Evolutionary conservation across 2,113 vertebrate genomes (phyloP), one percentile per base, ranked within the genome.

Genomic region (Helogale parvula): DNA sequence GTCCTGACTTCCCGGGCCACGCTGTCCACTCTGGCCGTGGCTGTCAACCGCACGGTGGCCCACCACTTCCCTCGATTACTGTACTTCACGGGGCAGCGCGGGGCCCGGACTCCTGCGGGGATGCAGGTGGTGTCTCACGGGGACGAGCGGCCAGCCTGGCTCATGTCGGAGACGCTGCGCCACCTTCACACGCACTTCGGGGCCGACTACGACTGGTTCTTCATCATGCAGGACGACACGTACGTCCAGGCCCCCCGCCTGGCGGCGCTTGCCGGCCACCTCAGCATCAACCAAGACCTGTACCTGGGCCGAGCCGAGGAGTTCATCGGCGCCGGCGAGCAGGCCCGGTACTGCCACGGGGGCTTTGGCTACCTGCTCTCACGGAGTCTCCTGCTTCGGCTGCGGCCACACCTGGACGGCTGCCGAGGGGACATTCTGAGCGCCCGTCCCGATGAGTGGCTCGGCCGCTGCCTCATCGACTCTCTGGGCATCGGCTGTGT

Each of bases 401-500:
- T 99, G 88, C 99, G 99, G 90, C 99, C 99, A 0, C 99, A 99
- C 93, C 98, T 99, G 12, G 99, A 99, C 96, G 98, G 99, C 96
- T 99, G 99, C 85, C 99, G 99, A 7, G 99, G 99, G 23, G 99
- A 99, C 97, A 99, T 99, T 97, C 99, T 99, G 69, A 99, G 99
- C 0, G 99, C 99, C 72, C 99, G 99, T 17, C 99, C 99, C 0
- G 99, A 99, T 2, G 99, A 99, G 98, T 99, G 99, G 99, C 99
- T 99, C 31, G 99, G 99, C 63, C 99, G 99, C 92, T 99, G 99
- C 98, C 99, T 99, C 96, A 99, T 99, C 1, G 99, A 99, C 98
- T 99, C 99, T 86, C 98, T 99, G 92, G 99, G 99, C 68, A 98
- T 99, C 79, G 98, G 99, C 87, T 99, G 99, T 93, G 98, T 99